Evolutionary conservation across 2,888 invertebrate species (phyloP), one percentile per base, ranked within the genome.

Genomic region (Lypha dubia): DNA sequence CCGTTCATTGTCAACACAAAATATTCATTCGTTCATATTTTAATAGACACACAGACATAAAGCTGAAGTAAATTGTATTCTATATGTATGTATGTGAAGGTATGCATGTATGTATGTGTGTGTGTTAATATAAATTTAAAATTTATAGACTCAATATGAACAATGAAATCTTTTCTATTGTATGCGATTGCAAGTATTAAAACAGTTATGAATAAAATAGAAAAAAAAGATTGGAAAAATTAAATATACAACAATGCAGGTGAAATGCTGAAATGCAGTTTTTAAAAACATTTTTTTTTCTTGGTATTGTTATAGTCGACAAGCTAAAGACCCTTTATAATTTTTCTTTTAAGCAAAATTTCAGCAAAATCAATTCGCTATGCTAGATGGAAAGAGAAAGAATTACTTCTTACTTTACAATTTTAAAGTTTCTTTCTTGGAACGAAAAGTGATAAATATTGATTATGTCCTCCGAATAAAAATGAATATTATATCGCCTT

Each of bases 1-100:
- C 90, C 90, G 89, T 88, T 90, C 89, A 90, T 90, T 90, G 90
- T 90, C 90, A 90, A 88, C 88, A 88, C 87, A 88, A 89, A 86
- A 88, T 88, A 89, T 75, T 81, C 38, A 70, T 81, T 65, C 24
- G 22, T 35, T 46, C 75, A 75, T 28, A 68, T 53, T 56, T 71
- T 70, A 38, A 67, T 68, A 46, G 44, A 76, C 51, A 58, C 15
- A 73, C 22, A 53, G 41, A 24, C 17, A 41, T 28, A 49, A 8
- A 60, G 6, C 44, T 3, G 8, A 44, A 71, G 58, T 70, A 17
- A 41, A 70, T 63, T 65, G 51, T 49, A 35, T 32, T 58, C 6
- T 32, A 17, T 32, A 24, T 53, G 15, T 44, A 32, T 28, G 28
- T 13, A 65, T 32, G 11, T 15, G 11, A n/a, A 3, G 53, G 44